Evolutionary conservation across 1,140 invertebrate genomes (phyloP).

Genomic region (Sinella curviseta): DNA sequence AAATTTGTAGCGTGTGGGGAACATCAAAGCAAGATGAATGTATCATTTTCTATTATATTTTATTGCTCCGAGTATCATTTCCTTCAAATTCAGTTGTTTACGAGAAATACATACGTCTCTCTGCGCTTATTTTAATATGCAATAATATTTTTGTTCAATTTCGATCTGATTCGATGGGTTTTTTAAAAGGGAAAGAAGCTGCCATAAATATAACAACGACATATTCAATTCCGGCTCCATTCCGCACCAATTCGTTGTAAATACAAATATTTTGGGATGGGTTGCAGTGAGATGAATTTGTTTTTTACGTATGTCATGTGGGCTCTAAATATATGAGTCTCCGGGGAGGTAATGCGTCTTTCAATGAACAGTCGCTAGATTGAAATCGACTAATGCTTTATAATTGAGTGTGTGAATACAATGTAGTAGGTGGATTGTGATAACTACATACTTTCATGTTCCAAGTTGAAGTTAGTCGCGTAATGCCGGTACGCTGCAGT

Average conservation of each 20-base stretch:
- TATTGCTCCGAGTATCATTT: neutral
- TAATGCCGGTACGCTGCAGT: no score
- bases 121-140: no score
- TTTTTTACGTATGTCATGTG: no score
- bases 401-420: neutral
- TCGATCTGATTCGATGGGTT: neutral
- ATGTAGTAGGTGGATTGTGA: no score
- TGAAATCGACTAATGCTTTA: neutral
- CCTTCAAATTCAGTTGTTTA: neutral
- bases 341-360: neutral
- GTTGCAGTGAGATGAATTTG: neutral
- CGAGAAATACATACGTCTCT: no score
- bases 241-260: no score
- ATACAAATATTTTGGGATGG: neutral
- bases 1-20: neutral
- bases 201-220: neutral
- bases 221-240: neutral
- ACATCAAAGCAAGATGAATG: conserved; percentile 17
- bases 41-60: neutral
- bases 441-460: no score
- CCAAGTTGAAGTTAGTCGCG: no score
- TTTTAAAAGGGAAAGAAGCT: neutral
- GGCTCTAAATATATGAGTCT: neutral
- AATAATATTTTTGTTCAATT: neutral
- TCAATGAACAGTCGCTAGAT: neutral